Base-by-base conservation (phyloP, 2,888 invertebrate species). In the Cantharis flavilabris region DNA sequence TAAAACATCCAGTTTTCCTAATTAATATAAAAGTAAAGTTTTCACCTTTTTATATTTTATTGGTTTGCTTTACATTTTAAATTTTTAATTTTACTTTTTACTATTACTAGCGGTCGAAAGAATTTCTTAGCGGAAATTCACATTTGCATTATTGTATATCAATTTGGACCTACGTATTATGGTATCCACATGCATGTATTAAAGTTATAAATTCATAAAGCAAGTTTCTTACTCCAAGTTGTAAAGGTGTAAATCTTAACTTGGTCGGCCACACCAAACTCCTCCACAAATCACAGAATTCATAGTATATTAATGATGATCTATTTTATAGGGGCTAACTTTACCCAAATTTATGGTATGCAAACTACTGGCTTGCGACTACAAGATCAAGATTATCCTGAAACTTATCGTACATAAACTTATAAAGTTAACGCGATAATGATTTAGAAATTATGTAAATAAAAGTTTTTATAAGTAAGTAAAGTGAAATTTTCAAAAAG, bases 1-100 rank as follows among this genome's bases (percentile, higher is more conserved):
- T 82, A 80, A 83, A 83, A 82, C 78, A 80, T 75, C 76, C 80
- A 80, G 77, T 78, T 80, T 75, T 76, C 75, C 78, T 80, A 82
- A 82, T 83, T 83, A 82, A 83, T 83, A 81, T 81, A 82, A 83
- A 67, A 67, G 65, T n/a, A 67, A 67, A 67, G 20, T 18, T 67
- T 64, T 64, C 11, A 7, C 1, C 13, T 23, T 23, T 64, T 18
- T 64, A 3, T 67, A 23, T 67, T 9, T 26, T 67, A 67, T 23
- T 23, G 65, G 23, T 26, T 16, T 64, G 9, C 13, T 26, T 7
- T 67, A 18, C 18, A 64, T 64, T 13, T 67, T 13, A n/a, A 67
- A 64, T 64, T 9, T 9, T 16, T 4, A 49, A 7, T 26, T 9
- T 26, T 9, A 5, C n/a, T 33, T 16, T 69, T 30, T n/a, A 16